phyloP scores from a whole-genome alignment of 2,797 vertebrate species.

The Lindbergichthys nudifrons region DNA sequence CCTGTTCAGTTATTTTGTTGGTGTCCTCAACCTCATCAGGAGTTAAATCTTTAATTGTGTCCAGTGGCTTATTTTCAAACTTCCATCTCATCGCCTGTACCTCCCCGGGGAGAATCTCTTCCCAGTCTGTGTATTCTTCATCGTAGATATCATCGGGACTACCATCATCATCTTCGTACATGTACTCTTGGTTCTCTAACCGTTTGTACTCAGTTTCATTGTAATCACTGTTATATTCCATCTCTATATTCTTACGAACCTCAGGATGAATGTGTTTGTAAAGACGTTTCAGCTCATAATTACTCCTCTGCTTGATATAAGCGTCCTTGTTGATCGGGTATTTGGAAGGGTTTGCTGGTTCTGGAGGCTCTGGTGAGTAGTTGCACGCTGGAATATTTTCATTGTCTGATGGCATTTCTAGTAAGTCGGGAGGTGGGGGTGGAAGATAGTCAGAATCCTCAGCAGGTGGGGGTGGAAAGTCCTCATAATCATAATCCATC shows the following conservation, averaged over 20 bases:
- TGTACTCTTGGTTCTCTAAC: slow-evolving; percentile 75
- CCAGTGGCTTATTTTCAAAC: slow-evolving; percentile 91
- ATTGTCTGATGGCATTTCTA: slow-evolving; percentile 82
- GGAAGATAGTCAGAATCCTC: slow-evolving; percentile 86
- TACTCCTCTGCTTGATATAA: slow-evolving; percentile 87
- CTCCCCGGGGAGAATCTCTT: slow-evolving; percentile 90
- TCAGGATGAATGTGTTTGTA: slow-evolving; percentile 91
- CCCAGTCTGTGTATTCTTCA: slow-evolving; percentile 86
- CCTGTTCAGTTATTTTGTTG: slow-evolving; percentile 83
- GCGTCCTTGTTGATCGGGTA: slow-evolving; percentile 80
- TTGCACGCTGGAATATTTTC: slow-evolving; percentile 75
- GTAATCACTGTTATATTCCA: slow-evolving; percentile 84
- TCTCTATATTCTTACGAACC: slow-evolving; percentile 89
- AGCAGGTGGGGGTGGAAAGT: slow-evolving; percentile 84
- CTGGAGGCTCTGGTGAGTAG: slow-evolving; percentile 83
- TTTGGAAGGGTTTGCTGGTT: slow-evolving; percentile 70
- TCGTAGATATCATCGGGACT: slow-evolving; percentile 83
- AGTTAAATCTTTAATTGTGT: slow-evolving; percentile 85
- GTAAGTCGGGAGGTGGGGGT: slow-evolving; percentile 86
- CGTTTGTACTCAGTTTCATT: slow-evolving; percentile 80
- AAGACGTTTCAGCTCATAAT: slow-evolving; percentile 88
- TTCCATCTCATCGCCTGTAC: slow-evolving; percentile 90
- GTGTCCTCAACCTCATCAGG: slow-evolving; percentile 76
- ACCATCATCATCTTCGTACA: slow-evolving; percentile 84
- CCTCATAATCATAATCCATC: slow-evolving; percentile 80